phyloP scores from a whole-genome alignment of 2,888 invertebrate species.

The Brachyopa scutellaris region DNA sequence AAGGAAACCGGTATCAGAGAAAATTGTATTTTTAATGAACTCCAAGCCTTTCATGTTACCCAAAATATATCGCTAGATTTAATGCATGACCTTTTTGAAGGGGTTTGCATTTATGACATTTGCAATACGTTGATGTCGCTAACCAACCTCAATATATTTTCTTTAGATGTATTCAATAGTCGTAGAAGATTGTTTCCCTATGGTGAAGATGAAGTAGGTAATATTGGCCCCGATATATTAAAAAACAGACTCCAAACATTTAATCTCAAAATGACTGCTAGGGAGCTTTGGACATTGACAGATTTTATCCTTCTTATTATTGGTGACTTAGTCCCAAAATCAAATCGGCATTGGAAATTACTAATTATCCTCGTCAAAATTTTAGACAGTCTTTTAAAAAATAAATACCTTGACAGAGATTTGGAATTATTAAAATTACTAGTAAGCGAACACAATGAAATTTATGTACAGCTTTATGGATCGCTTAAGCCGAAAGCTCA shows the following conservation, averaged over 20 bases:
- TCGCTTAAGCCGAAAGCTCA: conserved; percentile 40
- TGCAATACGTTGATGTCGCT: neutral
- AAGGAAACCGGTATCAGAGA: conserved; percentile 63
- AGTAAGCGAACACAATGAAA: conserved; percentile 41
- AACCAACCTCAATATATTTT: neutral
- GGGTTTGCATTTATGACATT: conserved; percentile 65
- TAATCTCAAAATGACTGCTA: conserved; percentile 60
- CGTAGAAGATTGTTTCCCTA: neutral
- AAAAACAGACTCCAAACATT: conserved; percentile 5
- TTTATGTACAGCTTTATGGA: conserved; percentile 51
- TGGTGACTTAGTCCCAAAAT: conserved; percentile 32
- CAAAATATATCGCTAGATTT: conserved; percentile 64
- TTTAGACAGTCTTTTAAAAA: conserved; percentile 47
- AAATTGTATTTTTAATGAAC: conserved; percentile 49
- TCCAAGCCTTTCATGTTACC: conserved; percentile 61
- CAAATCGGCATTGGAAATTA: conserved; percentile 24
- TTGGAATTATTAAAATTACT: conserved; percentile 35
- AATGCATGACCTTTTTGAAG: conserved; percentile 73
- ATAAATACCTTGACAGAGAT: conserved; percentile 35
- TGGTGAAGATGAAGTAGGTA: too few relatives aligned
- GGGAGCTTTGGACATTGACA: conserved; percentile 43
- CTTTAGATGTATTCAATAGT: neutral
- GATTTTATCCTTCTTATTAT: conserved; percentile 32
- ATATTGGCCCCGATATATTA: too few relatives aligned
- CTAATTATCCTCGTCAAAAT: conserved; percentile 53